Evolutionary conservation across 2,888 invertebrate genomes (phyloP), one percentile per base, ranked within the genome.

Genomic region (Fragum fragum): DNA sequence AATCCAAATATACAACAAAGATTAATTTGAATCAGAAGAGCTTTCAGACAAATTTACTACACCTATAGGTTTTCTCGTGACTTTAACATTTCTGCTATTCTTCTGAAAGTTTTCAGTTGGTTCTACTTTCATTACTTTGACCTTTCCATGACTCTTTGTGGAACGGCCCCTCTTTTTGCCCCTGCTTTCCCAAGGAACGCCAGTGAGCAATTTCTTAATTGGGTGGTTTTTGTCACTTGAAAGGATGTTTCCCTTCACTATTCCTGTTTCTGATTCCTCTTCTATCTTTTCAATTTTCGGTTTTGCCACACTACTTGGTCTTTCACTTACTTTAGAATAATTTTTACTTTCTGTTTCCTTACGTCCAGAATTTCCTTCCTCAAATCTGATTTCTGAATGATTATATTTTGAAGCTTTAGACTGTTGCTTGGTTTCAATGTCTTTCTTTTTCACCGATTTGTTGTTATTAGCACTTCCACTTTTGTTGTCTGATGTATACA

Each of bases 31-130:
- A 53, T 85, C 85, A 1, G 85, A 82, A 59, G 79, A 80, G 74
- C 85, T 85, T n/a, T 85, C 85, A 9, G 85, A 85, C 14, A 85
- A 59, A 68, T 85, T 85, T 0, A 82, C 73, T 70, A 59, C 69
- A 32, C 80, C 83, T 66, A 83, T 69, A 18, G 59, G n/a, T 16
- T 57, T 75, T 72, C 71, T 79, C 0, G 47, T 18, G n/a, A 14
- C 47, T 32, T 52, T 68, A 26, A 26, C 52, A 26, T 57, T 81
- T 53, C 21, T 28, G 23, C 14, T 53, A 28, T 61, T 76, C 47
- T 73, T 79, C 52, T 61, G 29, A 18, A 75, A 9, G 23, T 77
- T 75, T 57, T 78, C 78, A 28, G 69, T 61, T 18, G 80, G 80
- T 63, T 71, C 57, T 52, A 71, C 29, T 16, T 63, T 32, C 1